Base-by-base conservation (phyloP, 2,888 invertebrate genomes). In the Troides oblongomaculatus region DNA sequence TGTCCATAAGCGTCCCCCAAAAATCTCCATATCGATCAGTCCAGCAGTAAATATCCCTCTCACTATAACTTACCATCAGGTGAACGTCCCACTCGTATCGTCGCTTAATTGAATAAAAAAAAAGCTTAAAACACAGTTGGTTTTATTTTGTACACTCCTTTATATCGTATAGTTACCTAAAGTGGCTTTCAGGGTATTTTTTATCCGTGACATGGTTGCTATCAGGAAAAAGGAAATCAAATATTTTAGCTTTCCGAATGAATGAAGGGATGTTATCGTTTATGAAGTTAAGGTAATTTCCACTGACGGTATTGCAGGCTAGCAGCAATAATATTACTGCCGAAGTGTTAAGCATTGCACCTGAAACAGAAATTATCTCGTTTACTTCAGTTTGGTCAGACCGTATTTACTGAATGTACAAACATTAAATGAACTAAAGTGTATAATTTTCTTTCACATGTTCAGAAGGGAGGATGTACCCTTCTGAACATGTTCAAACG, bases 121-220 rank as follows among this genome's bases (percentile, higher is more conserved):
- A 46, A 46, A 14, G 1, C 3, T 14, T 2, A 46, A 46, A 46
- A 56, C n/a, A 21, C 18, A n/a, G 21, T 56, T 56, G 6, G 7
- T n/a, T 21, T 5, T 56, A 56, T 14, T 46, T 46, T 14, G 14
- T 12, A 46, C 14, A 14, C 21, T 56, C n/a, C 5, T n/a, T 56
- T 21, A 14, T n/a, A 14, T 18, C 5, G 17, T 56, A 46, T 21
- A n/a, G 1, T 50, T 74, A 79, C 79, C 78, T 78, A 64, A 77
- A 76, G 17, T 77, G 90, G 72, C 74, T 79, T 0, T 88, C 86
- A 0, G 88, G 83, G 21, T 86, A 72, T 72, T 90, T 84, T 53
- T 81, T 81, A 1, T 86, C 74, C 56, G 71, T 18, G 68, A 65
- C 21, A 66, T 60, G 67, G 14, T 36, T 50, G n/a, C 64, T 65